Conservation (phyloP, 2,797 vertebrate species). For the Otolemur crassicaudatus region DNA sequence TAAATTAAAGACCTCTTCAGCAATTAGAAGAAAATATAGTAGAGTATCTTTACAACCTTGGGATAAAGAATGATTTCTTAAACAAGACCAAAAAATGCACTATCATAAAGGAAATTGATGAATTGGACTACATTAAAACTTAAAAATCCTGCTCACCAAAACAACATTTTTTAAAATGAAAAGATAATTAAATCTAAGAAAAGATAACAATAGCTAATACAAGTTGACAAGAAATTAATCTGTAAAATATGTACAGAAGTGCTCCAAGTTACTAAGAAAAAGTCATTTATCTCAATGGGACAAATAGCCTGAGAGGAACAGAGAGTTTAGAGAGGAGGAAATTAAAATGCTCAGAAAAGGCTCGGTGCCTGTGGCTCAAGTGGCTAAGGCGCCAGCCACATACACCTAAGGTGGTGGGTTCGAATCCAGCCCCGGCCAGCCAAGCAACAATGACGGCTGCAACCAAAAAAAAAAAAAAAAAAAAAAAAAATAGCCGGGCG, state of each 20-base stretch:
- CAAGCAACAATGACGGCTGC: no score
- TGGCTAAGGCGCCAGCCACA: no score
- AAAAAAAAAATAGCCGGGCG: no score
- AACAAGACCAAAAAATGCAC: background rate
- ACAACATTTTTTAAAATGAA: background rate
- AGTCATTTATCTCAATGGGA: background rate
- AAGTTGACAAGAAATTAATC: background rate
- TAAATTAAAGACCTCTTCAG: background rate
- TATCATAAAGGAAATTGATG: background rate
- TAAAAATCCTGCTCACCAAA: constrained; percentile 13
- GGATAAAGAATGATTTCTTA: constrained; percentile 6
- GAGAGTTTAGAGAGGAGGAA: background rate
- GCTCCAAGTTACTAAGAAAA: constrained; percentile 4
- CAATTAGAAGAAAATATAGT: background rate
- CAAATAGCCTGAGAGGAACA: background rate
- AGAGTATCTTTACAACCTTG: background rate
- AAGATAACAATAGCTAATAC: background rate
- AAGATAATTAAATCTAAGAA: constrained; percentile 32
- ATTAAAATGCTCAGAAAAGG: background rate
- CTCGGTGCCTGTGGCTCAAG: no score
- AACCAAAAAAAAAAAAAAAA: no score
- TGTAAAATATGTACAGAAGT: background rate
- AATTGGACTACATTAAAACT: background rate
- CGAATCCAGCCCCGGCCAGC: no score
- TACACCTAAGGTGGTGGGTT: no score